phyloP scores from a whole-genome alignment of 2,888 invertebrate species.

The Drosophila phalerata region DNA sequence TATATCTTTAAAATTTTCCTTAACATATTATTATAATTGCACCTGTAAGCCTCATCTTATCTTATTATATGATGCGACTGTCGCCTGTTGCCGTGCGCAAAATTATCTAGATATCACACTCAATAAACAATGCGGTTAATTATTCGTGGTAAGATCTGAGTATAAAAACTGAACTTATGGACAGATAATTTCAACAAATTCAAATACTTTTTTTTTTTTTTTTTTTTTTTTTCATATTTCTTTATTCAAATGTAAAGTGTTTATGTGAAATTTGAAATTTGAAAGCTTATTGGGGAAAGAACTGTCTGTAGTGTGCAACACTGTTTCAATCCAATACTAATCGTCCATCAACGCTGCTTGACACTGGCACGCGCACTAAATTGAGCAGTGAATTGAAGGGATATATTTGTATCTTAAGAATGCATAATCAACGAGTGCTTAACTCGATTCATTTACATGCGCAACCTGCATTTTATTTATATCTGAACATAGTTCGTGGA shows the following conservation, averaged over 20 bases:
- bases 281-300: slow-evolving; percentile 1
- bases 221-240: neutral
- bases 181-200: neutral
- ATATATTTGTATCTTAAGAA: slow-evolving; percentile 21
- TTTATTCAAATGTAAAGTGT: neutral
- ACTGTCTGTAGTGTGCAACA: slow-evolving; percentile 9
- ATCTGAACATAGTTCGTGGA: slow-evolving; percentile 21
- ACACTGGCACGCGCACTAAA: slow-evolving; percentile 64
- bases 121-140: slow-evolving; percentile 9
- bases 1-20: neutral
- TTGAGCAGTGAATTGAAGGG: slow-evolving; percentile 7
- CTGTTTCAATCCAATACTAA: slow-evolving; percentile 21
- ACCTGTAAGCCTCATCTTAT: neutral
- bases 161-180: neutral
- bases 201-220: neutral
- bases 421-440: slow-evolving; percentile 45
- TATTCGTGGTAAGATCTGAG: neutral
- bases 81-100: neutral
- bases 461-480: slow-evolving; percentile 51
- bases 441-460: slow-evolving; percentile 41
- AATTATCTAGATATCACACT: neutral
- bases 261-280: neutral
- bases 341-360: slow-evolving; percentile 54
- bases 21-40: neutral
- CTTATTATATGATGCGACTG: neutral